Evolutionary conservation across 2,797 vertebrate genomes (phyloP), one percentile per base, ranked within the genome.

Genomic region (Lates japonicus): DNA sequence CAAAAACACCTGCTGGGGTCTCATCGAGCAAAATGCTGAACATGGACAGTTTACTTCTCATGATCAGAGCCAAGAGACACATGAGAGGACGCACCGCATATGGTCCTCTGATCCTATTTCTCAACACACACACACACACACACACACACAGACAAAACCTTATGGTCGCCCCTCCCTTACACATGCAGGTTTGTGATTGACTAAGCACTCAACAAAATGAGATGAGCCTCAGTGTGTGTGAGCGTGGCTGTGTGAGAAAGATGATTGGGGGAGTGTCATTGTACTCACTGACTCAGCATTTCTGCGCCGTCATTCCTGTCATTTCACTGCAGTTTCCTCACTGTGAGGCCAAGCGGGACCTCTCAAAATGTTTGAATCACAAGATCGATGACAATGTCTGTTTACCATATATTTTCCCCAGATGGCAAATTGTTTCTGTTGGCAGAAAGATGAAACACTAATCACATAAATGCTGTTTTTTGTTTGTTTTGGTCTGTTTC

Each of bases 131-230:
- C 68, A 55, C 2, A 48, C 61, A 58, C 68, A 55, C 2, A 59
- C 44, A 74, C 48, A 48, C 61, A 58, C 68, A 55, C 2, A 57
- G 42, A 70, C 70, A 41, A 57, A 44, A 76, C 58, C 74, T 65
- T 42, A 54, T 46, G 65, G 70, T 37, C 52, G 54, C 39, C 68
- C 57, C 59, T 44, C 49, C 42, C 25, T 67, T 71, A n/a, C 67
- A 25, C 76, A 55, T 14, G 54, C 68, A 64, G 16, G 55, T 76
- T 61, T 63, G 60, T 78, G 80, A 83, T 86, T 86, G 85, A 83
- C 76, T 58, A 76, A 85, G 91, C 93, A 93, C 92, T 92, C 86
- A 91, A 87, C 79, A 72, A 91, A 92, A 93, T 93, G 87, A 92
- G 82, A 86, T 79, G 78, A 74, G 84, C n/a, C 49, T 52, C 14